Evolutionary conservation across 1,140 invertebrate genomes (phyloP), one percentile per base, ranked within the genome.

Genomic region (Danaus melanippus): DNA sequence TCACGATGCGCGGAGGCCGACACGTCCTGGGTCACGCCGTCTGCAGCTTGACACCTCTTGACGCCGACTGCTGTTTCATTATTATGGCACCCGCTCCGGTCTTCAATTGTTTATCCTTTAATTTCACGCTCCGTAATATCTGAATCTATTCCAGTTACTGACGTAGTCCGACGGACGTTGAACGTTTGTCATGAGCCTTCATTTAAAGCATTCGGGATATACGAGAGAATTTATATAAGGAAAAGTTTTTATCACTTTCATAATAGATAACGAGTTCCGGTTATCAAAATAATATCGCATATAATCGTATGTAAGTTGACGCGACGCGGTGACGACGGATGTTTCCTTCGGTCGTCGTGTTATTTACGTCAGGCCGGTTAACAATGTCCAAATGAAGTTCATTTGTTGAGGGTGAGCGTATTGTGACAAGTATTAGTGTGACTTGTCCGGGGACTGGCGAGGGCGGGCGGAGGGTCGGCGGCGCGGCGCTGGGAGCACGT

Each of bases 31-130:
- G 79, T 82, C 79, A 81, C 79, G 78, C 73, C 69, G 76, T 80
- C 79, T 79, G 74, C 67, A 66, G 72, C 71, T 76, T 79, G 74
- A 79, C 84, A 79, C 79, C 76, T 74, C 67, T 70, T 80, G 74
- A 69, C 69, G 75, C 77, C 68, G 71, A 83, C 81, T 84, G 76
- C 65, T 78, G 73, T 73, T 76, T 74, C 80, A 82, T 81, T 82
- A 82, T 79, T 76, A 74, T 78, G 69, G 72, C 75, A 71, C 70
- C 63, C 75, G 84, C 74, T 65, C 65, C 77, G 65, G 68, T 74
- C 69, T 78, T 79, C 81, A 82, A 84, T 84, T 86, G 84, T 86
- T 86, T 86, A 84, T 86, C 81, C 81, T 84, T 86, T 84, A 83
- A 86, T 86, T 80, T 83, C 78, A 70, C 79, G 71, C 76, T 60